These are phyloP conservation scores for Agelastica alni DNA, from an alignment of 2,888 invertebrate genomes.

Conservation along the genomic window DNA sequence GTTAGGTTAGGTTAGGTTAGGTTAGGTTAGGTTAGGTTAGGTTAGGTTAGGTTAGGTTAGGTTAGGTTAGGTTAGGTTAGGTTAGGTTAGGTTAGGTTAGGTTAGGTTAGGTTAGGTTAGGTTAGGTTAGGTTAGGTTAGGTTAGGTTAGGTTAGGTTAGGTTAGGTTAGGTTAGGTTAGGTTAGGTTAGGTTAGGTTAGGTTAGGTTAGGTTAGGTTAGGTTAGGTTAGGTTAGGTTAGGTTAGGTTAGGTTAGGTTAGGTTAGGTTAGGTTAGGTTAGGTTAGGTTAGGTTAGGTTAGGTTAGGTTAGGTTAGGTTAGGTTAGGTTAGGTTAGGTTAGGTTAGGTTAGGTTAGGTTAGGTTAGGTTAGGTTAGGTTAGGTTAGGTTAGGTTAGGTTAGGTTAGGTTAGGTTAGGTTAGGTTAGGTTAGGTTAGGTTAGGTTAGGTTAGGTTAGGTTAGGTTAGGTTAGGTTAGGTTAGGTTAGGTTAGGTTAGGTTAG, in stretches of 20 bases:
- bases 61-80: neutral
- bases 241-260: conserved; percentile 12
- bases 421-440: neutral
- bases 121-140: neutral
- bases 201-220: conserved; percentile 12
- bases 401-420: neutral
- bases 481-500: neutral
- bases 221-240: conserved; percentile 11
- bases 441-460: neutral
- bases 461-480: neutral
- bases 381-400: conserved; percentile 8
- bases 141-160: neutral
- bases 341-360: conserved; percentile 7
- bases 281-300: conserved; percentile 10
- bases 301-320: conserved; percentile 3
- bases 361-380: conserved; percentile 7
- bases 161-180: conserved; percentile 22
- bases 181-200: conserved; percentile 12
- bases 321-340: conserved; percentile 10
- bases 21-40: neutral
- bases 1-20: neutral
- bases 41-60: neutral
- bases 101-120: neutral
- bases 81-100: neutral
- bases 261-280: conserved; percentile 11